A percentile compares a stretch with the other conserved stretches of the same genome.
Conservation (phyloP, 2,888 invertebrate genomes). For the Campoplex capitator region DNA sequence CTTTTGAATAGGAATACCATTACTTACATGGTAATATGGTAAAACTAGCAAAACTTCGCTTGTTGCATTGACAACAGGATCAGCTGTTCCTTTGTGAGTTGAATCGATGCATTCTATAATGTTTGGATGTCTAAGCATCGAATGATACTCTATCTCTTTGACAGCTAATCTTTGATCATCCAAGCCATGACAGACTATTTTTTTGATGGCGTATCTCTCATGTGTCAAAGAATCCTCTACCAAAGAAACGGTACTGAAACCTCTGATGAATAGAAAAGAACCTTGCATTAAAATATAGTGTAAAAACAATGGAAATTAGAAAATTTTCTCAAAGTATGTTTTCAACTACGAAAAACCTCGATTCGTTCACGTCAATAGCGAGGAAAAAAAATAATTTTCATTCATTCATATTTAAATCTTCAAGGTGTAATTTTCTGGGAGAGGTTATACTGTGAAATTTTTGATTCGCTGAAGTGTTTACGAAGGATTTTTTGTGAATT, state of each 20-base stretch:
- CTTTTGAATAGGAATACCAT: background rate
- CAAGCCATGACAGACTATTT: conserved; percentile 92
- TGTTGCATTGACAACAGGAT: conserved; percentile 89
- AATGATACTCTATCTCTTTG: conserved; percentile 91
- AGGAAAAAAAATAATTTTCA: background rate
- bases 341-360: background rate
- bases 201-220: conserved; percentile 91
- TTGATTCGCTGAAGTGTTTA: background rate
- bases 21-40: conserved; percentile 89
- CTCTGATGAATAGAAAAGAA: conserved; percentile 86
- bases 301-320: background rate
- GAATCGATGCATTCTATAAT: conserved; percentile 91
- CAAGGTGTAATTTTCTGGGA: background rate
- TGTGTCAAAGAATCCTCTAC: conserved; percentile 89
- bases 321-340: too few species aligned
- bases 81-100: conserved; percentile 88
- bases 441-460: background rate
- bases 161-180: conserved; percentile 91
- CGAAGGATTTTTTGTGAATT: background rate
- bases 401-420: background rate
- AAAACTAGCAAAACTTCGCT: conserved; percentile 91
- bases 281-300: background rate
- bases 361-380: background rate
- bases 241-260: conserved; percentile 92
- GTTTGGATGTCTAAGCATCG: conserved; percentile 89